phyloP scores from a whole-genome alignment of 2,888 invertebrate species.

The Oasisia sp. region DNA sequence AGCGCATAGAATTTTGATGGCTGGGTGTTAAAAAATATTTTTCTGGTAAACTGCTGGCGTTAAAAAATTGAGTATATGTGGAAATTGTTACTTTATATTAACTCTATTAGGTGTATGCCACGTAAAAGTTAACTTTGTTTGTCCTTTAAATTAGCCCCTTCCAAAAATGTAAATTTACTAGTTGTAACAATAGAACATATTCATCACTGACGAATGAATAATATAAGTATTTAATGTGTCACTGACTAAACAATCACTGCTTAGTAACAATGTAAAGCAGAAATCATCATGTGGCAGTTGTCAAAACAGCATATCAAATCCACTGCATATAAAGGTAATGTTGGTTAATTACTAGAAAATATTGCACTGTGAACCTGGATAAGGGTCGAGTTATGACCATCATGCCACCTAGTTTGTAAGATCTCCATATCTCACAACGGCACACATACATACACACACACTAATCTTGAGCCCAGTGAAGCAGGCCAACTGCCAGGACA shows the following conservation, averaged over 20 bases:
- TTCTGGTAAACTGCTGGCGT: no score
- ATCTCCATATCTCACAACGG: background rate
- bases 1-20: no score
- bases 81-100: no score
- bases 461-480: background rate
- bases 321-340: background rate
- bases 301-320: background rate
- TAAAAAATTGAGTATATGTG: no score
- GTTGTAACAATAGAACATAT: background rate
- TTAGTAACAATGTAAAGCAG: background rate
- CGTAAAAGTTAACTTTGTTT: no score
- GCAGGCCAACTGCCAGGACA: background rate
- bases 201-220: background rate
- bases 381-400: background rate
- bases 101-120: no score
- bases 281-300: background rate
- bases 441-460: background rate
- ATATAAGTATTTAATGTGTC: background rate
- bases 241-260: background rate
- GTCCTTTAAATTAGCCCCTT: background rate
- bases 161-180: background rate
- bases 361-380: background rate
- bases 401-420: background rate
- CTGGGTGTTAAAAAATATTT: no score
- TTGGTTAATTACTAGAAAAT: background rate